Conservation (phyloP, 2,797 vertebrate genomes). For the Catamblyrhynchus diadema region DNA sequence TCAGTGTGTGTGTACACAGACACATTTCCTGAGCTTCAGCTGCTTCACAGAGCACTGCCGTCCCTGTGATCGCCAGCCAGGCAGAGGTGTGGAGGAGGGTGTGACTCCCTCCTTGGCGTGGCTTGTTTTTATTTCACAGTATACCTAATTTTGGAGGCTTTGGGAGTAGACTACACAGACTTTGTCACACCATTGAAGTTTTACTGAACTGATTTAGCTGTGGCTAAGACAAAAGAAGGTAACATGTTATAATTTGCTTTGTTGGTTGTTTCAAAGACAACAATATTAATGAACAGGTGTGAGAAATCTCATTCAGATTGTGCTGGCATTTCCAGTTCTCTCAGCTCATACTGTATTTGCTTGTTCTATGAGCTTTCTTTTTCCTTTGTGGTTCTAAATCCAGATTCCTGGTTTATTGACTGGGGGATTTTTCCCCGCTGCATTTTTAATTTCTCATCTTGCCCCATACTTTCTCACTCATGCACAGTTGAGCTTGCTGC, state of each 20-base stretch:
- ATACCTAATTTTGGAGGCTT: not conserved
- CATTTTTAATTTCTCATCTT: not conserved
- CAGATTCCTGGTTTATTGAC: not conserved
- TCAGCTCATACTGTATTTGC: not conserved
- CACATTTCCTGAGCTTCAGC: not conserved
- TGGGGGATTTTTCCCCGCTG: fast-evolving
- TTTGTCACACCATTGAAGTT: not conserved
- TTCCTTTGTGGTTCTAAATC: not conserved
- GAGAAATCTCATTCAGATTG: not conserved
- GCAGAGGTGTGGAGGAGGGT: not conserved
- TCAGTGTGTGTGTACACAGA: not conserved
- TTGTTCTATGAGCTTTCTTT: not conserved
- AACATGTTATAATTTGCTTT: not conserved
- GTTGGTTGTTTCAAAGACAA: slow-evolving; percentile 9
- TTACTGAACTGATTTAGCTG: not conserved
- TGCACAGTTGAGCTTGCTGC: not conserved
- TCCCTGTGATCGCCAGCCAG: not conserved
- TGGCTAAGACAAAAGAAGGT: not conserved
- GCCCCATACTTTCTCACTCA: not conserved
- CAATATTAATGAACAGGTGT: not conserved
- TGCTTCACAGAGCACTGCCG: not conserved
- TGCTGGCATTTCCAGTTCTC: not conserved
- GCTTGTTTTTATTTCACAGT: not conserved
- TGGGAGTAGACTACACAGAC: not conserved
- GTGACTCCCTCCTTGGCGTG: not conserved